Conservation (phyloP, 2,888 invertebrate genomes). For the Notodonta dromedarius region DNA sequence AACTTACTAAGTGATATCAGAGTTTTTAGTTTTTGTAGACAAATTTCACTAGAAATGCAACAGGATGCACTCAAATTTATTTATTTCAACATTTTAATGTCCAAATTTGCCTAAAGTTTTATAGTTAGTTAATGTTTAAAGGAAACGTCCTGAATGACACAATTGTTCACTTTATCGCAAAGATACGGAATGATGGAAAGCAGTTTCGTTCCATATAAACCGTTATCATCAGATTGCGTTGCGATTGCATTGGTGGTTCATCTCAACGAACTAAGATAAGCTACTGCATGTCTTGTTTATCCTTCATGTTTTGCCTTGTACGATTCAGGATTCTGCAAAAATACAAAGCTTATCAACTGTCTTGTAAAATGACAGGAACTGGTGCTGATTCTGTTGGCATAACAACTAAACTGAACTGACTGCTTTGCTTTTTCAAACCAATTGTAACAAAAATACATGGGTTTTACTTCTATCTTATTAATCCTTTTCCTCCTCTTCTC, state of each 20-base stretch:
- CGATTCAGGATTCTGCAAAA: neutral
- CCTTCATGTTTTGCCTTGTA: neutral
- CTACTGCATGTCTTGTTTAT: neutral
- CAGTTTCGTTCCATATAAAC: neutral
- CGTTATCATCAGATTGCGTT: neutral
- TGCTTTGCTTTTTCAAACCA: too few relatives aligned
- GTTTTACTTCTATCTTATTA: neutral
- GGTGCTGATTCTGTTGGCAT: too few relatives aligned
- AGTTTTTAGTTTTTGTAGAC: too few relatives aligned
- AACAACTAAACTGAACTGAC: too few relatives aligned
- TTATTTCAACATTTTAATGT: too few relatives aligned
- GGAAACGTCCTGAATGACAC: neutral
- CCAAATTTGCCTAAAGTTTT: neutral
- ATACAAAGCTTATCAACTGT: too few relatives aligned
- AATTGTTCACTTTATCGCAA: conserved; percentile 1
- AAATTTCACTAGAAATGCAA: too few relatives aligned
- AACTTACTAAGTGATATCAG: too few relatives aligned
- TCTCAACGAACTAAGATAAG: neutral
- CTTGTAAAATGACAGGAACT: too few relatives aligned
- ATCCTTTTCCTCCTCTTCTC: too few relatives aligned
- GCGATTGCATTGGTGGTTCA: neutral
- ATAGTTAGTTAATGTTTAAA: neutral
- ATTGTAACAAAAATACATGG: too few relatives aligned
- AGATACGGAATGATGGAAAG: conserved; percentile 3
- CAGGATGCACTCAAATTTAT: too few relatives aligned